A percentile compares a stretch with the other conserved stretches of the same genome.
phyloP scores from a whole-genome alignment of 2,797 vertebrate genomes.

The Arnoldichthys spilopterus region DNA sequence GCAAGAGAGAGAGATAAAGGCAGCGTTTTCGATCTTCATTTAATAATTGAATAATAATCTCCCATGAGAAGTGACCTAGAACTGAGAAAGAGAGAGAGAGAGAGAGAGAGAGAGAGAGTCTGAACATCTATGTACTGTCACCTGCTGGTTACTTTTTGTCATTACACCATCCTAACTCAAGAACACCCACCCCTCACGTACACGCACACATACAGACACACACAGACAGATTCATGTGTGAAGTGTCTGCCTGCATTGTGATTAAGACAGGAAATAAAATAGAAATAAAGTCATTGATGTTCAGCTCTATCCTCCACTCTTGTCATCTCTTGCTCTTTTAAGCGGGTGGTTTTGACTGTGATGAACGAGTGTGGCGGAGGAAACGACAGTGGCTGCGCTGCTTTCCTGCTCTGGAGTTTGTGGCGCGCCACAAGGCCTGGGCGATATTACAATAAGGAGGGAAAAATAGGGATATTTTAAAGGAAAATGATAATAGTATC shows the following conservation, averaged over 20 bases:
- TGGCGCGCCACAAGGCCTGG: background rate
- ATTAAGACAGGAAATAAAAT: conserved; percentile 7
- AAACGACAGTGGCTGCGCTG: conserved; percentile 45
- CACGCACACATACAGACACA: conserved; percentile 28
- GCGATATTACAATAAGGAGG: background rate
- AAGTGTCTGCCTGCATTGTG: conserved; percentile 8
- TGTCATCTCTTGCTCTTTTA: conserved; percentile 67
- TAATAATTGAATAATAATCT: conserved; percentile 88
- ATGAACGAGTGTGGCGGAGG: conserved; percentile 72
- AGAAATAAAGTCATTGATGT: conserved; percentile 52
- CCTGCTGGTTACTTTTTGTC: conserved; percentile 65
- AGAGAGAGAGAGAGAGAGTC: background rate
- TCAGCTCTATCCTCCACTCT: conserved; percentile 48
- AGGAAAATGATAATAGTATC: too few species aligned
- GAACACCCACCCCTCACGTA: conserved; percentile 48
- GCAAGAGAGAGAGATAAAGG: conserved; percentile 61
- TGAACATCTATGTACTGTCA: conserved; percentile 73
- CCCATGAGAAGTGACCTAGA: conserved; percentile 83
- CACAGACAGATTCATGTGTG: conserved; percentile 39
- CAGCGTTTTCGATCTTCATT: conserved; percentile 81
- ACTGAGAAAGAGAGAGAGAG: conserved; percentile 62
- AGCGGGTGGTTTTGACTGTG: conserved; percentile 67
- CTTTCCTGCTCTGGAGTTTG: conserved; percentile 36
- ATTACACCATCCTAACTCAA: conserved; percentile 61
- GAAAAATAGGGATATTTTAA: too few species aligned